A percentile compares a stretch with the other conserved stretches of the same genome.
Conservation (phyloP, 2,797 vertebrate species). For the Phrynocephalus guinanensis region DNA sequence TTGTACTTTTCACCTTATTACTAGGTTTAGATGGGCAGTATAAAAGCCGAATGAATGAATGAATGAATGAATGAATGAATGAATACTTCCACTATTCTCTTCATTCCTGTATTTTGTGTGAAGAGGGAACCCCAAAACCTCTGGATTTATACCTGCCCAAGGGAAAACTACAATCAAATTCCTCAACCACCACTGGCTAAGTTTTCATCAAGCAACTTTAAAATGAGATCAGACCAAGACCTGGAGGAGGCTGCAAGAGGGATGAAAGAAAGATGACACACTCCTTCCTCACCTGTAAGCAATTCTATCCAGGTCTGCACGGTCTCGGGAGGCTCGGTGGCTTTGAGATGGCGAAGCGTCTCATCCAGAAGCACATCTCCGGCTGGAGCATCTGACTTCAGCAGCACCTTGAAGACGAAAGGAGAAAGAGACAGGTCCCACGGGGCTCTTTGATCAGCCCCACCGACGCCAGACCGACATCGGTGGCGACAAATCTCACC, state of each 20-base stretch:
- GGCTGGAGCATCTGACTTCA: slow-evolving; percentile 80
- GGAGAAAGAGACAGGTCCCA: fast-evolving
- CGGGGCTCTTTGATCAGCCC: not conserved
- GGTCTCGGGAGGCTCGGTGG: slow-evolving; percentile 78
- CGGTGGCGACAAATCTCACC: slow-evolving; percentile 59
- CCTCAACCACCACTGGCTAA: too few species aligned
- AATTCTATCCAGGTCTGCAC: slow-evolving; percentile 87
- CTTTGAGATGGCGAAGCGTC: slow-evolving; percentile 85
- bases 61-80: too few species aligned
- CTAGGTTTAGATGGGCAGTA: too few species aligned
- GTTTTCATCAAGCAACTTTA: not conserved
- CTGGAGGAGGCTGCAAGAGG: not conserved
- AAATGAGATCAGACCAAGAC: not conserved
- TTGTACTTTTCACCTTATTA: too few species aligned
- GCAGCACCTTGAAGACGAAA: slow-evolving; percentile 74
- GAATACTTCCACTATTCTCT: not conserved
- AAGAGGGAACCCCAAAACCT: not conserved
- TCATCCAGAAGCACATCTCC: slow-evolving; percentile 86
- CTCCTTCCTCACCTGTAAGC: slow-evolving; percentile 78
- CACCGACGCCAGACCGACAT: fast-evolving
- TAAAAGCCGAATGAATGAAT: too few species aligned
- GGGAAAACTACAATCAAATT: not conserved
- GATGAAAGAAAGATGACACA: too few species aligned
- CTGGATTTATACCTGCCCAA: not conserved
- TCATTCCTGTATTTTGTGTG: not conserved